Evolutionary conservation across 2,113 vertebrate genomes (phyloP), one percentile per base, ranked within the genome.

Genomic region (Cebus imitator): DNA sequence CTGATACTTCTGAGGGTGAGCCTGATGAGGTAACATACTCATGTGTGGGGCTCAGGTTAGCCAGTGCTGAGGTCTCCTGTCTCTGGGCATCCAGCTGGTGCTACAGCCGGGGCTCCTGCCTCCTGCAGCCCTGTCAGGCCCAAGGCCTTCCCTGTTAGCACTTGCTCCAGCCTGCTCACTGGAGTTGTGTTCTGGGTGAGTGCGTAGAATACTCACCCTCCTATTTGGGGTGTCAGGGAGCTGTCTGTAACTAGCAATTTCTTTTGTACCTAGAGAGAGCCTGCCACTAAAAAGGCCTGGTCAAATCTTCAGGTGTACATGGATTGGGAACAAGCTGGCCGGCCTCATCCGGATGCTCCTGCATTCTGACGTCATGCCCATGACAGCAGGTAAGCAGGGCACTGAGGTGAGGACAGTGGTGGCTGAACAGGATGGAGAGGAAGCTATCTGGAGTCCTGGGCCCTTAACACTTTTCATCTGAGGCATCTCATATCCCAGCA

Each of bases 301-400:
- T 98, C 98, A 0, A 99, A 99, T 97, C 99, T 99, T 21, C 99
- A 99, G 96, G 99, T 99, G 27, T 99, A 99, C 98, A 99, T 99
- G 99, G 99, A 99, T 99, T 0, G 99, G 99, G 23, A 99, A 99
- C 98, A 99, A 99, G 43, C 99, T 99, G 0, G 99, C 99, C 0
- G 99, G 99, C 79, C 98, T 99, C 87, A 98, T 99, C 94, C 99
- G 99, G 52, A 99, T 99, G 97, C 98, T 99, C 0, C 98, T 99
- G 81, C 99, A 99, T 93, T 99, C 99, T 0, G 99, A 99, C 2
- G 98, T 99, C 3, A 99, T 99, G 97, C 99, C 99, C 88, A 99
- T 99, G 99, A 99, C 99, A 0, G 99, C 98, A 72, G 99, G 99
- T 99, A 95, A 97, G 98, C 52, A 35, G 88, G 58, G 9, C 55